A percentile compares a stretch with the other conserved stretches of the same genome.
Conservation (phyloP, 2,888 invertebrate species). For the Cryptocephalus primarius region DNA sequence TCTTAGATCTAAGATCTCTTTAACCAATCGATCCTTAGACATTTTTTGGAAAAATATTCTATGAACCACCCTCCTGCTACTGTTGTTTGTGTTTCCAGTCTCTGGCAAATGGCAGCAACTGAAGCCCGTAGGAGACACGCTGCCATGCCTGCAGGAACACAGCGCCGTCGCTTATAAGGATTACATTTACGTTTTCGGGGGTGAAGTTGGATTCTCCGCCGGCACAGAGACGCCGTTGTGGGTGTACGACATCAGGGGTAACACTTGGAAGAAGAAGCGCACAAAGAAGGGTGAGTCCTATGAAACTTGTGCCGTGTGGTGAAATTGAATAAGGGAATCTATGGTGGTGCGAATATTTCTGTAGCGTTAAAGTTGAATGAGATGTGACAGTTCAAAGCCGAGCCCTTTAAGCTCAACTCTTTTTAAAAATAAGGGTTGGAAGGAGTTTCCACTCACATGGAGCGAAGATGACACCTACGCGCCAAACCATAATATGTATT, state of each 20-base stretch:
- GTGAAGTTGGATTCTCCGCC: conserved; percentile 68
- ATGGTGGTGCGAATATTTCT: no score
- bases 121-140: conserved; percentile 55
- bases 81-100: conserved; percentile 39
- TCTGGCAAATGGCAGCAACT: conserved; percentile 66
- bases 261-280: conserved; percentile 50
- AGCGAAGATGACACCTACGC: no score
- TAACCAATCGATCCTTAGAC: no score
- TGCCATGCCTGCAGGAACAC: conserved; percentile 78
- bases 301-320: no score
- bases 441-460: no score
- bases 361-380: no score
- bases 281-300: conserved; percentile 40
- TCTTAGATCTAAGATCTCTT: no score
- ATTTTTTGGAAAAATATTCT: neutral
- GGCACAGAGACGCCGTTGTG: conserved; percentile 75
- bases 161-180: conserved; percentile 67
- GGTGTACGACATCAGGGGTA: conserved; percentile 62
- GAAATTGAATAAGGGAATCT: no score
- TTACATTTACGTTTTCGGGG: conserved; percentile 75
- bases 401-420: no score
- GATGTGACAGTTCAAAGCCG: no score
- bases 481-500: no score
- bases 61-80: neutral
- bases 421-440: no score